phyloP scores from a whole-genome alignment of 2,797 vertebrate species.

The Pitangus sulphuratus region DNA sequence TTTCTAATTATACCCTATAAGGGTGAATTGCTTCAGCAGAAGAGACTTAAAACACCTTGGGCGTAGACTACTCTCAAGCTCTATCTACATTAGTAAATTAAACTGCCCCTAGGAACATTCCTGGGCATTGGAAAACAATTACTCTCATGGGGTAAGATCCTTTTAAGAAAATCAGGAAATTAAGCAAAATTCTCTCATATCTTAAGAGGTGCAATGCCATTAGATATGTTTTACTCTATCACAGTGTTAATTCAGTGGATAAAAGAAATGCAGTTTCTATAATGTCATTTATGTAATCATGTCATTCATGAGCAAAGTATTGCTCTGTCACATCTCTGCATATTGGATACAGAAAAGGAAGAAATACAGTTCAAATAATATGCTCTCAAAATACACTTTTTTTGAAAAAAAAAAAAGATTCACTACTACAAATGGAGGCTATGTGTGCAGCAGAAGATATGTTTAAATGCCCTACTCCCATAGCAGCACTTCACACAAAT shows the following conservation, averaged over 20 bases:
- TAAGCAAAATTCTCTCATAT: background rate
- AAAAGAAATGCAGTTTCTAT: background rate
- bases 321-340: background rate
- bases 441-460: background rate
- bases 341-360: background rate
- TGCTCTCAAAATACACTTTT: background rate
- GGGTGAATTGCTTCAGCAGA: background rate
- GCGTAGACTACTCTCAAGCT: background rate
- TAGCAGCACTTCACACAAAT: background rate
- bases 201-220: background rate
- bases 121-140: background rate
- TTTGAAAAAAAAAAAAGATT: background rate
- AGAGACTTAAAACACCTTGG: background rate
- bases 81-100: background rate
- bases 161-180: background rate
- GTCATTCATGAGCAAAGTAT: background rate
- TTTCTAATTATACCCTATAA: background rate
- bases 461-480: background rate
- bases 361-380: background rate
- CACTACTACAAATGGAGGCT: background rate
- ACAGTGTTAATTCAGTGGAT: background rate
- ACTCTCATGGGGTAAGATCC: background rate
- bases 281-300: background rate
- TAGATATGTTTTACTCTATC: background rate
- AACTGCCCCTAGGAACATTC: background rate